A percentile compares a stretch with the other conserved stretches of the same genome.
Evolutionary conservation across 2,113 vertebrate species (phyloP).

Genomic region (Lycaon pictus): DNA sequence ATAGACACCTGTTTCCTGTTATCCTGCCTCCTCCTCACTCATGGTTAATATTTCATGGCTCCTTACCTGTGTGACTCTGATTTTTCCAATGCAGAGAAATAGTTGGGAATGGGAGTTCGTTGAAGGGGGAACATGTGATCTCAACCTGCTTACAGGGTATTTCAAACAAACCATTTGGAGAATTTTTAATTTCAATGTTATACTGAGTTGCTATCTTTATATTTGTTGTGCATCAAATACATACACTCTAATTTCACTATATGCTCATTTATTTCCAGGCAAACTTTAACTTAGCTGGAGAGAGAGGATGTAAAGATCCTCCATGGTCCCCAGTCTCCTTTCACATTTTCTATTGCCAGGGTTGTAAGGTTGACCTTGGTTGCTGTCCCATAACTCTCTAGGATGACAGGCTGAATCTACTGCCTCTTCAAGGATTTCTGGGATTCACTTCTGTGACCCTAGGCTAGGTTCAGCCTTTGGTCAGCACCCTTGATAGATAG

Average conservation of each 20-base stretch:
- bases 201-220: constrained; percentile 28
- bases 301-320: neutral
- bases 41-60: neutral
- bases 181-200: constrained; percentile 26
- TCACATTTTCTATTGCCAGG: neutral
- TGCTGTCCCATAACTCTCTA: neutral
- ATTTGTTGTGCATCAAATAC: constrained; percentile 31
- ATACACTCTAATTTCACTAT: neutral
- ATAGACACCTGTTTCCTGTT: neutral
- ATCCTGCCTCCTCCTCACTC: neutral
- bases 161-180: neutral
- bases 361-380: neutral
- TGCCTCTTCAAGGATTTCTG: neutral
- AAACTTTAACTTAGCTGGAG: neutral
- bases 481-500: neutral
- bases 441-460: neutral
- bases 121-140: neutral
- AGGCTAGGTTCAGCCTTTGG: neutral
- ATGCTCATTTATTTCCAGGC: constrained; percentile 54
- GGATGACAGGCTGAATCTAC: neutral
- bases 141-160: neutral
- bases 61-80: neutral
- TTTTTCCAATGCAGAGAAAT: neutral
- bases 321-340: neutral
- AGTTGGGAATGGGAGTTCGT: neutral